A percentile compares a stretch with the other conserved stretches of the same genome.
Evolutionary conservation across 2,113 vertebrate genomes (phyloP).

Genomic region (Probosciger aterrimus): DNA sequence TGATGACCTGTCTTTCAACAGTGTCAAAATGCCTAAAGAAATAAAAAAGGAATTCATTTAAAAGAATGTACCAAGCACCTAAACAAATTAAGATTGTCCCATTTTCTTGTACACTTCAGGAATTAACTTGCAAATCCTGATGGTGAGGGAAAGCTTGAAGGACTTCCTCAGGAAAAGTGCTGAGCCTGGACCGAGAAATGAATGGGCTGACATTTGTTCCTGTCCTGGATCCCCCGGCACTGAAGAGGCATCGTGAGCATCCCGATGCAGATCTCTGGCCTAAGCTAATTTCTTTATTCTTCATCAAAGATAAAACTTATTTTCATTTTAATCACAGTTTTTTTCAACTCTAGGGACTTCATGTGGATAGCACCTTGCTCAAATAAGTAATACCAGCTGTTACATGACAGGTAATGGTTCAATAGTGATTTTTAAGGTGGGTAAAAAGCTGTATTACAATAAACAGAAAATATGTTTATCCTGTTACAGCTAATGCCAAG

Average conservation of each 20-base stretch:
- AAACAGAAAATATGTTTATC: slow-evolving; percentile 49
- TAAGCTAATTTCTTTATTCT: neutral
- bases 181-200: neutral
- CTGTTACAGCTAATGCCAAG: slow-evolving; percentile 30
- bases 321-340: neutral
- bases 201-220: neutral
- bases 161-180: neutral
- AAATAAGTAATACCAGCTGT: neutral
- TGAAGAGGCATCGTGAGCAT: neutral
- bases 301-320: neutral
- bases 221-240: neutral
- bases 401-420: neutral
- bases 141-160: neutral
- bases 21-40: neutral
- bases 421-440: slow-evolving; percentile 40
- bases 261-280: neutral
- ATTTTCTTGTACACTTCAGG: neutral
- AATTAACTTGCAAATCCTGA: neutral
- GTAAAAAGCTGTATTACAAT: slow-evolving; percentile 33
- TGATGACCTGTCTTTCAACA: neutral
- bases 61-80: neutral
- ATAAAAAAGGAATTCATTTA: neutral
- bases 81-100: neutral
- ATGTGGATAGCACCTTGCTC: neutral
- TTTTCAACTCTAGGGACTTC: neutral